These are phyloP conservation scores for Trichacis sp. DNA, from an alignment of 2,888 invertebrate species.

Conservation along the genomic window DNA sequence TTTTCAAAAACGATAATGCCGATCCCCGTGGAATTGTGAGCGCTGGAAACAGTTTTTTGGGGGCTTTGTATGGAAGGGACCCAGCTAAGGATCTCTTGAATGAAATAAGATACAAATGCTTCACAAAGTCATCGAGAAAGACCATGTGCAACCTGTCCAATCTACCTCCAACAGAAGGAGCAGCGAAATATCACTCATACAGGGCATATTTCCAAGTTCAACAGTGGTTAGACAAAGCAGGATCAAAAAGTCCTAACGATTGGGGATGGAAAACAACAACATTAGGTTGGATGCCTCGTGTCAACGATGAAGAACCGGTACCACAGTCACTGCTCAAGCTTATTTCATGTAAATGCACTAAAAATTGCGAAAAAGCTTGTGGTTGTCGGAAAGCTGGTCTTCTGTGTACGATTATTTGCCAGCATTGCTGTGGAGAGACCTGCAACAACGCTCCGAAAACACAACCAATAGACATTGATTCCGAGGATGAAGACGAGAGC, in stretches of 20 bases:
- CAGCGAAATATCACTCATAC: slow-evolving; percentile 3
- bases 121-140: not conserved
- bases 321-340: not conserved
- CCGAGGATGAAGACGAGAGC: too few species aligned
- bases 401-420: not conserved
- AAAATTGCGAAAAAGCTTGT: slow-evolving; percentile 2
- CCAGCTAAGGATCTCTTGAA: not conserved
- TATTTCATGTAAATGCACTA: slow-evolving; percentile 5
- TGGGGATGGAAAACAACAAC: slow-evolving; percentile 4
- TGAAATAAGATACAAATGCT: not conserved
- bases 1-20: not conserved
- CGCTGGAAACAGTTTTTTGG: not conserved
- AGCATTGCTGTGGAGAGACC: slow-evolving; percentile 3
- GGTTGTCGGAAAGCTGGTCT: slow-evolving; percentile 6
- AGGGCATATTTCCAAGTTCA: slow-evolving; percentile 12
- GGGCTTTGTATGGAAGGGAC: not conserved
- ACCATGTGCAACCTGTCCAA: not conserved
- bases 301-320: not conserved
- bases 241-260: not conserved
- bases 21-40: not conserved
- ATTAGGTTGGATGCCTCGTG: too few species aligned
- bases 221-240: slow-evolving; percentile 5
- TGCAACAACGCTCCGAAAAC: not conserved
- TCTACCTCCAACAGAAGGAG: slow-evolving; percentile 3
- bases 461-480: not conserved